Evolutionary conservation across 1,140 invertebrate genomes (phyloP).

Genomic region (Meloidogyne hapla): DNA sequence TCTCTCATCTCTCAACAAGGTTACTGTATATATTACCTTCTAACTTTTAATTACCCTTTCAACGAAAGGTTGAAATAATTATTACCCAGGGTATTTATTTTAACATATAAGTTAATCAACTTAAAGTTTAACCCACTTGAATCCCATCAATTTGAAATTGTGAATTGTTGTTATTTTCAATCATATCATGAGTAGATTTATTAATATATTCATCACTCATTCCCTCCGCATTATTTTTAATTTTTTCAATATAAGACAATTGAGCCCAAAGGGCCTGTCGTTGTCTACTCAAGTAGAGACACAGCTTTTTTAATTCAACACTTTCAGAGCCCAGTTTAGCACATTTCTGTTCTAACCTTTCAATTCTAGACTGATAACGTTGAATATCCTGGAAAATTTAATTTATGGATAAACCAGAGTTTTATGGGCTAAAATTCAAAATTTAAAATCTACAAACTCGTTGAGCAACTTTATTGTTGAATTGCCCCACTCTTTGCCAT

Average conservation of each 20-base stretch:
- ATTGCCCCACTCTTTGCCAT: slow-evolving; percentile 92
- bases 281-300: slow-evolving; percentile 31
- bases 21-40: too few relatives aligned
- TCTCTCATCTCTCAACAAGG: too few relatives aligned
- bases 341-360: slow-evolving; percentile 6
- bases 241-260: not conserved
- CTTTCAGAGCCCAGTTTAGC: slow-evolving; percentile 22
- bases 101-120: too few relatives aligned
- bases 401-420: too few relatives aligned
- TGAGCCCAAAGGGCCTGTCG: slow-evolving; percentile 17
- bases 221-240: not conserved
- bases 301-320: slow-evolving; percentile 32
- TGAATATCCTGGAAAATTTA: slow-evolving; percentile 29
- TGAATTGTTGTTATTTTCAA: not conserved
- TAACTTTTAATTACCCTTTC: too few relatives aligned
- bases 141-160: not conserved
- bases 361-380: slow-evolving; percentile 26
- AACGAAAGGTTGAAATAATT: too few relatives aligned
- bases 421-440: not conserved
- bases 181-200: not conserved
- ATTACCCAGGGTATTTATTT: too few relatives aligned
- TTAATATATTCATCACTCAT: not conserved
- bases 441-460: slow-evolving; percentile 75
- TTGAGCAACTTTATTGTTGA: slow-evolving; percentile 92
- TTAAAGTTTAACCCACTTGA: not conserved